Conservation (phyloP, 1,140 invertebrate genomes). For the Stegodyphus mimosarum region DNA sequence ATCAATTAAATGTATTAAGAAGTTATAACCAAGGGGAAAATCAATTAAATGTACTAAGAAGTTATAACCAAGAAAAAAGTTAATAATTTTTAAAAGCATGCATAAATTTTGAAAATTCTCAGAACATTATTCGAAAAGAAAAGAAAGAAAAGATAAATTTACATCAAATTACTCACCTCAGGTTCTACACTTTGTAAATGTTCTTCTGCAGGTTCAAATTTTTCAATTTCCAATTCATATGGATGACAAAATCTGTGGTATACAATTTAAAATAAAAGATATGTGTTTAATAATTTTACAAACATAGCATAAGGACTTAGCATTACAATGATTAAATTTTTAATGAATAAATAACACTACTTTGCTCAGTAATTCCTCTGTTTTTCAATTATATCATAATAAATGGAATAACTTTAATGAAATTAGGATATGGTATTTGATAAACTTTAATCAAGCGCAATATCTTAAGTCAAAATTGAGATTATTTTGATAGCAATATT, state of each 20-base stretch:
- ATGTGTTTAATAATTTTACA: conserved; percentile 1
- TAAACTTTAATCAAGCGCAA: no score
- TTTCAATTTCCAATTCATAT: conserved; percentile 86
- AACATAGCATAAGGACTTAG: background rate
- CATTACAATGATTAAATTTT: conserved; percentile 16
- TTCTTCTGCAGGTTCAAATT: conserved; percentile 65
- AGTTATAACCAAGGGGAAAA: background rate
- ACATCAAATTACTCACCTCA: conserved; percentile 61
- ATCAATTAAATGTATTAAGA: background rate
- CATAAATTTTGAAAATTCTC: background rate
- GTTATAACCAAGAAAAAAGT: background rate
- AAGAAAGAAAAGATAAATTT: background rate
- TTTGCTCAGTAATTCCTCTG: no score
- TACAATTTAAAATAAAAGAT: no score
- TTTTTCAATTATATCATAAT: no score
- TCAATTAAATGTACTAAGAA: background rate
- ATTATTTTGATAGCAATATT: no score
- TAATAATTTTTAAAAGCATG: background rate
- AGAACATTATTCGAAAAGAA: background rate
- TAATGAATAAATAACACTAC: conserved; percentile 49
- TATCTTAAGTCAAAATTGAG: no score
- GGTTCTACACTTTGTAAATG: conserved; percentile 63
- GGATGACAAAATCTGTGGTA: conserved; percentile 81
- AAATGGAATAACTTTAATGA: no score
- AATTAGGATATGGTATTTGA: no score